phyloP scores from a whole-genome alignment of 1,140 invertebrate species.

The Akabosia matsudoensis region DNA sequence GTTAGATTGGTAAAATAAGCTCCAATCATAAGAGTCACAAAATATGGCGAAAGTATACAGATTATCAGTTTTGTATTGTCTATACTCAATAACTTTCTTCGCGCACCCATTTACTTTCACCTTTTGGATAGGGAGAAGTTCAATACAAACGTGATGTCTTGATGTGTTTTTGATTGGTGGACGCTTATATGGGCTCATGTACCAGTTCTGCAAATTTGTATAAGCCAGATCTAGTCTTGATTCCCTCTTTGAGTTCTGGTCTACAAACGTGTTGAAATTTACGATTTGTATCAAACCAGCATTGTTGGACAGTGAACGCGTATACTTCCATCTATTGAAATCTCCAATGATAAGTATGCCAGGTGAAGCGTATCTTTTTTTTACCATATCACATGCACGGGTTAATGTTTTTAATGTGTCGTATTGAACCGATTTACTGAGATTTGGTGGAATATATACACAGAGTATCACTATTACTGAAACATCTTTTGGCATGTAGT shows the following conservation, averaged over 20 bases:
- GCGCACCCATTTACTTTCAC: background rate
- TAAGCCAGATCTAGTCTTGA: background rate
- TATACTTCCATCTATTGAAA: constrained; percentile 17
- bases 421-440: background rate
- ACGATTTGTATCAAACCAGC: background rate
- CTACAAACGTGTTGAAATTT: background rate
- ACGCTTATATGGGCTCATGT: too few species aligned
- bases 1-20: background rate
- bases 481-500: background rate
- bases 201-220: background rate
- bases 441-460: background rate
- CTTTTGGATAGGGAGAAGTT: background rate
- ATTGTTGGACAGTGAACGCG: background rate
- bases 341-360: background rate
- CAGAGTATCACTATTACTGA: background rate
- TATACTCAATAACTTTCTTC: background rate
- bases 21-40: background rate
- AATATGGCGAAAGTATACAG: background rate
- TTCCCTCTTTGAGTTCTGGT: background rate
- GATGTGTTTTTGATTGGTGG: background rate
- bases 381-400: background rate
- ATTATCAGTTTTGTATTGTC: background rate
- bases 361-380: background rate
- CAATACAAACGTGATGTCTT: background rate
- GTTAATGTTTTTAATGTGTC: background rate